Evolutionary conservation across 2,797 vertebrate genomes (phyloP).

Genomic region (Notolepis coatsorum): DNA sequence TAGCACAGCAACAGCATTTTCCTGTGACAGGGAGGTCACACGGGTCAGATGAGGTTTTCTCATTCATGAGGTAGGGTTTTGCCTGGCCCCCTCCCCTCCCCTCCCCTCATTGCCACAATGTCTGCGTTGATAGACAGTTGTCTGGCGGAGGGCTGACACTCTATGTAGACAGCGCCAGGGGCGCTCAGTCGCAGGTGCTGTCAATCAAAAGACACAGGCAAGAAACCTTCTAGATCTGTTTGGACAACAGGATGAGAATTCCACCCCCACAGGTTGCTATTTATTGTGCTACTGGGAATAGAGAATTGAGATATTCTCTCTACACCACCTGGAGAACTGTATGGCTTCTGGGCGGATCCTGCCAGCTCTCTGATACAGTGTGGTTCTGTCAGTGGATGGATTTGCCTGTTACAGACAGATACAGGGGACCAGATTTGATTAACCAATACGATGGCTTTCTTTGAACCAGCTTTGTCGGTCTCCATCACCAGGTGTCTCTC

Average conservation of each 20-base stretch:
- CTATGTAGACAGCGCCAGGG: conserved; percentile 66
- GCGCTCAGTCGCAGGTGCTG: conserved; percentile 65
- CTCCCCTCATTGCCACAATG: conserved; percentile 14
- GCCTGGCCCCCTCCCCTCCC: neutral
- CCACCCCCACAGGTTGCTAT: conserved; percentile 63
- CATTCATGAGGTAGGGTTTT: conserved; percentile 64
- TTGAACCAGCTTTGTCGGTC: too few species aligned
- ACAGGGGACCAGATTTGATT: too few species aligned
- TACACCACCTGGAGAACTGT: too few species aligned
- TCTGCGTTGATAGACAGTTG: conserved; percentile 68
- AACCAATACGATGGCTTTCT: too few species aligned
- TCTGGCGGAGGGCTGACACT: conserved; percentile 70
- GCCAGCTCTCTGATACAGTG: conserved; percentile 40
- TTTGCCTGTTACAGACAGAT: too few species aligned
- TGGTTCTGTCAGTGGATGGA: neutral
- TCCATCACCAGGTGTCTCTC: too few species aligned
- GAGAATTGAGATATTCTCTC: too few species aligned
- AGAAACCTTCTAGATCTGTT: conserved; percentile 71
- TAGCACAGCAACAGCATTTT: conserved; percentile 31
- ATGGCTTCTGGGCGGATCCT: conserved; percentile 66
- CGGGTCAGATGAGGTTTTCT: conserved; percentile 59
- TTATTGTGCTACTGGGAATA: conserved; percentile 43
- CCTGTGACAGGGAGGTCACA: conserved; percentile 42
- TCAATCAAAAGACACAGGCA: conserved; percentile 69
- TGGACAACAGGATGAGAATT: conserved; percentile 71